Evolutionary conservation across 2,888 invertebrate genomes (phyloP), one percentile per base, ranked within the genome.

Genomic region (Netelia fuscicornis): DNA sequence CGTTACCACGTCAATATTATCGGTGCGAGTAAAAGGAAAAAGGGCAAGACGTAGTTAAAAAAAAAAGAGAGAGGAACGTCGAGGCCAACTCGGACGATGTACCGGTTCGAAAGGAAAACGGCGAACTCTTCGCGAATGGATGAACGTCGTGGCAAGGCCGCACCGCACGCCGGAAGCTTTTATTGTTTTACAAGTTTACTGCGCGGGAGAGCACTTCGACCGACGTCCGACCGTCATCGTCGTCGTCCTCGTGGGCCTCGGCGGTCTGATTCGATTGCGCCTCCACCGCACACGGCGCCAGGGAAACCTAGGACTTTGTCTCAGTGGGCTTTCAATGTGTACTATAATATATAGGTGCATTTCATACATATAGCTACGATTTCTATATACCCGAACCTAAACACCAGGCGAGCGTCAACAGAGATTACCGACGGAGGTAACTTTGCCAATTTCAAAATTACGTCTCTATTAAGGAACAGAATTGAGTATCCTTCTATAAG

Each of bases 141-240:
- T 71, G 68, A 77, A 72, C 81, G 79, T 75, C 60, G 72, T 67
- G 64, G 54, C 9, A 68, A 72, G 87, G 86, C 85, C 74, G 71
- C 54, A 87, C 88, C 86, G 25, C 42, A 3, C 23, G 88, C 91
- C 93, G 93, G 93, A 93, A 93, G 93, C 93, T 93, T 93, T 93
- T 93, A 93, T 92, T 92, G 93, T 93, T 92, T 93, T 92, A 93
- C 93, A 92, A 93, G 93, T 92, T 93, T 89, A 89, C 87, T 82
- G 86, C 83, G 82, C 74, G 85, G 44, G 77, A 77, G 81, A 84
- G 80, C 79, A 81, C 85, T 85, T 75, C 74, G 81, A 71, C 68
- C 62, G 44, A 70, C 78, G 70, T 20, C 48, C 52, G 80, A 68
- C 72, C 77, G 77, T 71, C 75, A 44, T 64, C 77, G 71, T 80